These are phyloP conservation scores for Boloria euphrosyne DNA, from an alignment of 2,888 invertebrate genomes.

Conservation along the genomic window DNA sequence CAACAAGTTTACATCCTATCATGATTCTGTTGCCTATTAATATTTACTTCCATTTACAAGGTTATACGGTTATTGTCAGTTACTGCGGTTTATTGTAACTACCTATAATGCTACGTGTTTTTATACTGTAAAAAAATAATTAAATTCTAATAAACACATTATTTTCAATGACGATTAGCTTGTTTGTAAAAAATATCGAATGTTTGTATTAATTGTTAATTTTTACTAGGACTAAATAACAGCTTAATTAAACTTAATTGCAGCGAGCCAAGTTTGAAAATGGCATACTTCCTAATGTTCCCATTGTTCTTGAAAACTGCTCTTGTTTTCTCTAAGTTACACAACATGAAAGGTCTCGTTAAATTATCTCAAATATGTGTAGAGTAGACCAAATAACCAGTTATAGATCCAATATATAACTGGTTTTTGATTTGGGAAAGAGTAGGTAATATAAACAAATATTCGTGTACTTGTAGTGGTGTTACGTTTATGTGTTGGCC, in stretches of 20 bases:
- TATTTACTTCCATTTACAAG: conserved; percentile 32
- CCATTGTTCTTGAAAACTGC: neutral
- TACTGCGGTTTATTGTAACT: conserved; percentile 8
- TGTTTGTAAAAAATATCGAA: too few relatives aligned
- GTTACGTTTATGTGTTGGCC: conserved; percentile 50
- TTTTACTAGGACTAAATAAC: conserved; percentile 1
- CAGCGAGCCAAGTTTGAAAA: neutral
- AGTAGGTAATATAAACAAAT: conserved; percentile 39
- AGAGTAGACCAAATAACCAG: conserved; percentile 32
- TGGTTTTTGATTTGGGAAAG: conserved; percentile 31
- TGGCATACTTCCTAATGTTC: conserved; percentile 8
- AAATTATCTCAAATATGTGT: conserved; percentile 31
- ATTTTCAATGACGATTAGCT: too few relatives aligned
- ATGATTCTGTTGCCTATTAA: conserved; percentile 37
- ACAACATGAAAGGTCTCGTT: conserved; percentile 23
- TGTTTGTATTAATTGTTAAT: too few relatives aligned
- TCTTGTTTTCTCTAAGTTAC: conserved; percentile 16
- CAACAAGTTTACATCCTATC: conserved; percentile 35
- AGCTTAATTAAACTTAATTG: neutral
- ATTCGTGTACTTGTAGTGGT: conserved; percentile 33
- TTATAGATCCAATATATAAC: conserved; percentile 31
- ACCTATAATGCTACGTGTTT: neutral
- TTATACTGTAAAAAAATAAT: conserved; percentile 3
- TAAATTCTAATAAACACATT: neutral
- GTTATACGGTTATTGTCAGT: conserved; percentile 25